Evolutionary conservation across 2,888 invertebrate species (phyloP), one percentile per base, ranked within the genome.

Genomic region (Prenolepis imparis): DNA sequence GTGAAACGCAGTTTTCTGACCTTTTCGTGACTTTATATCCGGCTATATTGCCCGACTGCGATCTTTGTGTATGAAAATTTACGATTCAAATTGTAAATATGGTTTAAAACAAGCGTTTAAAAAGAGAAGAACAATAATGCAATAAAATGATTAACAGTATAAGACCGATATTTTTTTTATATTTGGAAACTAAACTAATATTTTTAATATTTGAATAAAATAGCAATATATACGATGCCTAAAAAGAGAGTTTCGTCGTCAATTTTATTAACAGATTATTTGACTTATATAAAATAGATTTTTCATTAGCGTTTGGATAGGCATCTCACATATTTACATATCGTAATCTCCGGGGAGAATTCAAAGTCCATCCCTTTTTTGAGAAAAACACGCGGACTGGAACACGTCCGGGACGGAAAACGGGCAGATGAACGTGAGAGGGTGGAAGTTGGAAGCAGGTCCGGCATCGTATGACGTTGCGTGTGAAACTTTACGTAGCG

Each of bases 361-460:
- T 85, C 81, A 74, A 82, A 78, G 57, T 66, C 85, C 89, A 92
- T 93, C 89, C 89, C 24, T 89, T 92, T 91, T 87, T 85, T 91
- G 90, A 90, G 88, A 91, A 92, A 93, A 92, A 90, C 86, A 88
- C 80, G 66, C 73, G 75, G 87, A 28, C 90, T 88, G 84, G 84
- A 85, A 90, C 88, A 90, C 90, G 90, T 91, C 86, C 89, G 86
- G 89, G 75, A 88, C 81, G 83, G 84, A 80, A 90, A 92, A 91
- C 91, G 91, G 91, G 92, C 92, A 91, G 92, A 92, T 90, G 91
- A 82, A 87, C 87, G 82, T 83, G 84, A 89, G 91, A 90, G 91
- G 91, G 91, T 90, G 90, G 88, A 90, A 88, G 89, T 92, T 90
- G 90, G 88, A 90, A 88, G 89, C 92, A 93, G 92, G 92, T 93